Base-by-base conservation (phyloP, 1,140 invertebrate genomes). In the Brachionus sp. region DNA sequence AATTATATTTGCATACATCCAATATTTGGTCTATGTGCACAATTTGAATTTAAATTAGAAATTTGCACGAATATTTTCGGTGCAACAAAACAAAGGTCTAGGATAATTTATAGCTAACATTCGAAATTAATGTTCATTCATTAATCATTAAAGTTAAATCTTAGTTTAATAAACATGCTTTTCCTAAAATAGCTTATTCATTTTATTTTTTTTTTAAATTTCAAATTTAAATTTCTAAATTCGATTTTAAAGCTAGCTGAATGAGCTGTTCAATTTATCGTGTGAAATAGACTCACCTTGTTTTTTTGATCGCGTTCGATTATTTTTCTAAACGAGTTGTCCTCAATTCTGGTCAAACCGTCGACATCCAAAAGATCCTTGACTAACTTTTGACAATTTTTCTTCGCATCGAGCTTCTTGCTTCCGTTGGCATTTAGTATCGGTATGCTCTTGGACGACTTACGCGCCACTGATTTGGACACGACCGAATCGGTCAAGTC, bases 361-460 rank as follows among this genome's bases (percentile, higher is more conserved):
- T 82, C 78, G 1, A 66, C 39, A 66, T 82, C 78, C 19, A 82
- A 39, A 16, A 39, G 35, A 44, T 82, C 53, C 23, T 53, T 37
- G 23, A 62, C 7, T 9, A 10, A 2, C 35, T 77, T 77, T 77
- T 23, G 3, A 13, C 9, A 19, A 66, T 44, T 73, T 42, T n/a
- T 42, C 39, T 10, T 42, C 33, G 16, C 37, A 23, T 5, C 25
- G 13, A 4, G 4, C 4, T 23, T 66, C 3, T 33, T 16, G 25
- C 29, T 33, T 1, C 16, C 23, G n/a, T 35, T 12, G 9, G 3
- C 33, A 37, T 73, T 73, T 7, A 23, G n/a, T 13, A 73, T 73
- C 1, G 68, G 68, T 16, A 73, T 73, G 37, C 68, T 73, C 13
- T 73, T 73, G 68, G 68, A 73, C n/a, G 68, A 39, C 16, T 68